Evolutionary conservation across 1,140 invertebrate species (phyloP).

Genomic region (Hycleus phaleratus): DNA sequence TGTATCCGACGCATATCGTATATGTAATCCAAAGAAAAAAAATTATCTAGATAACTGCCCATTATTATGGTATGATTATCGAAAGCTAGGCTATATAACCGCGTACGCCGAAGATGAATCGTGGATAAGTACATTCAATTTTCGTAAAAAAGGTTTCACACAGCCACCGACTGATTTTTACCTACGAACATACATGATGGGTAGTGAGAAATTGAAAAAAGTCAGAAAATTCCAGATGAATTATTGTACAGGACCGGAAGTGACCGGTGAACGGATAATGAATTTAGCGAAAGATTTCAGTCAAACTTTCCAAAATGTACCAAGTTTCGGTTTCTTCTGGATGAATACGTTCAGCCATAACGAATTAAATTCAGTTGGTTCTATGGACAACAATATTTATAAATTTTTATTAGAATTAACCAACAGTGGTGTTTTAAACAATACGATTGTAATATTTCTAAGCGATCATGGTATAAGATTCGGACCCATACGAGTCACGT

Average conservation of each 20-base stretch:
- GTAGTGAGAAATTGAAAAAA: slow-evolving; percentile 46
- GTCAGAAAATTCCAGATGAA: slow-evolving; percentile 37
- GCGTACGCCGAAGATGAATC: slow-evolving; percentile 58
- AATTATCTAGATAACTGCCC: slow-evolving; percentile 50
- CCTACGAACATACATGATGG: slow-evolving; percentile 57
- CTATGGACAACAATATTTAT: slow-evolving; percentile 48
- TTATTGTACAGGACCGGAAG: slow-evolving; percentile 49
- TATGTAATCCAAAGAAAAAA: slow-evolving; percentile 44
- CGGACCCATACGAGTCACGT: slow-evolving; percentile 61
- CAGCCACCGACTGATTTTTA: slow-evolving; percentile 70
- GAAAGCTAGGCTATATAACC: slow-evolving; percentile 54
- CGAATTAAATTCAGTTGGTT: slow-evolving; percentile 49
- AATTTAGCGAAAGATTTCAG: slow-evolving; percentile 55
- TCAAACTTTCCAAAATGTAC: slow-evolving; percentile 46
- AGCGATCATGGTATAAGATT: slow-evolving; percentile 84
- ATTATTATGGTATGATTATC: slow-evolving; percentile 56
- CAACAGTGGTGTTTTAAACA: slow-evolving; percentile 44
- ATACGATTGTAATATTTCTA: slow-evolving; percentile 59
- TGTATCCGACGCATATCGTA: slow-evolving; percentile 39
- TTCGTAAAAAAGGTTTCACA: slow-evolving; percentile 55
- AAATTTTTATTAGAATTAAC: slow-evolving; percentile 44
- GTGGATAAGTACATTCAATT: slow-evolving; percentile 57
- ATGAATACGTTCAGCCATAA: slow-evolving; percentile 61
- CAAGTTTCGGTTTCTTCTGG: slow-evolving; percentile 66
- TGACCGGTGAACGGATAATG: slow-evolving; percentile 50